Base-by-base conservation (phyloP, 2,888 invertebrate genomes). In the Yponomeuta plumbellus region DNA sequence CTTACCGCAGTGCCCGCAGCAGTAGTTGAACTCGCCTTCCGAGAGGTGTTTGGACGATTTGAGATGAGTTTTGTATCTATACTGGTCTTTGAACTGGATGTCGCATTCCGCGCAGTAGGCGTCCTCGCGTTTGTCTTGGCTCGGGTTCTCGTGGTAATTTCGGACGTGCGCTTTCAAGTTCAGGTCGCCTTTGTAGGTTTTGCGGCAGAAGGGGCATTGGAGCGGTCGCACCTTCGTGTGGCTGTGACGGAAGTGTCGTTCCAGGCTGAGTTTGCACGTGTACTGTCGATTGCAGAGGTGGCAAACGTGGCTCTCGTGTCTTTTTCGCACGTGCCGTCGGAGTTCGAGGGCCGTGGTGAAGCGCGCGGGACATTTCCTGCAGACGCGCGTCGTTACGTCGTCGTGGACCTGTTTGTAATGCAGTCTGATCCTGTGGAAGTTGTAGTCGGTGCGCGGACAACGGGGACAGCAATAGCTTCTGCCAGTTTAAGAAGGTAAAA, bases 101-200 rank as follows among this genome's bases (percentile, higher is more conserved):
- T 72, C 66, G n/a, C 72, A 72, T 26, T 72, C 72, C 1, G 70
- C 70, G 34, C 72, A 72, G 61, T 71, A 72, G 8, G 61, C 61
- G 34, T 62, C 20, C 39, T 39, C 61, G 1, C 5, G 34, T 52
- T 17, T 17, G 44, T 0, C 1, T 34, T 8, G 8, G 34, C 3
- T 52, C 17, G 44, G 17, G 4, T 6, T 26, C 17, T 39, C 39
- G n/a, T 62, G 23, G 34, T 34, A 17, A 1, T 13, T 39, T 0
- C 61, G 26, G 39, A n/a, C 17, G 17, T 62, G 61, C 5, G 34
- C 26, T 17, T 26, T 23, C n/a, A 62, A 20, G 17, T 26, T n/a
- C 34, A 22, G 26, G 17, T n/a, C 34, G 23, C 61, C 61, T 17
- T 11, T 11, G 23, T 20, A 62, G 17, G 23, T 26, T 11, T 62